Evolutionary conservation across 92 coral and sea anemone genomes (phyloP), one percentile per base, ranked within the genome.

Genomic region (Chrysogorgia sp.): DNA sequence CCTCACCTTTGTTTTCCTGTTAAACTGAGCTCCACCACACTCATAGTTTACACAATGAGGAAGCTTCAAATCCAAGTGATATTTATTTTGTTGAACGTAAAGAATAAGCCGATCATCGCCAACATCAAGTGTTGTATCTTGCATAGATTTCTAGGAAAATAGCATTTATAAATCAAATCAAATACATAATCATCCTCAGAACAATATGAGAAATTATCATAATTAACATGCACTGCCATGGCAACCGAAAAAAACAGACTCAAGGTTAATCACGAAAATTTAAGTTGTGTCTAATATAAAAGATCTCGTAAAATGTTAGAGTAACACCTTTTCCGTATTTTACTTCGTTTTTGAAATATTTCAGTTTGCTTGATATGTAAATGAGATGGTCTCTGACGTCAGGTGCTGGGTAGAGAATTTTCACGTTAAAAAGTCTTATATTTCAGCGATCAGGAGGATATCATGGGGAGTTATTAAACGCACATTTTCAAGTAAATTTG

Each of bases 11-110:
- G 89, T 87, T 80, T 89, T 89, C 82, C 86, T 91, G 84, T 94
- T 94, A 66, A 79, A 94, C 85, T 94, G 98, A 31, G 98, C 98
- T 10, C 92, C 97, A 75, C 98, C 90, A 10, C 78, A 40, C 22
- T 87, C 92, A 34, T 81, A 85, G 77, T 94, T 84, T 0, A 94
- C 97, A 66, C 80, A 82, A 76, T 77, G 80, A 5, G 91, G 91
- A 34, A 94, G 83, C 33, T 81, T 72, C 24, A 87, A 53, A 79
- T 94, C 91, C 47, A 94, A 78, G 53, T 87, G 93, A 74, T 84
- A 91, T 40, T 56, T 85, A 24, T 65, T 78, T 21, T 91, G 96
- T 48, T 87, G 82, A 25, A 87, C 92, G 59, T 83, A 82, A 19
- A 94, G 86, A 12, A 94, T 67, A 64, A 94, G 82, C 66, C 89